Evolutionary conservation across 2,113 vertebrate species (phyloP), one percentile per base, ranked within the genome.

Genomic region (Synodontis membranacea): DNA sequence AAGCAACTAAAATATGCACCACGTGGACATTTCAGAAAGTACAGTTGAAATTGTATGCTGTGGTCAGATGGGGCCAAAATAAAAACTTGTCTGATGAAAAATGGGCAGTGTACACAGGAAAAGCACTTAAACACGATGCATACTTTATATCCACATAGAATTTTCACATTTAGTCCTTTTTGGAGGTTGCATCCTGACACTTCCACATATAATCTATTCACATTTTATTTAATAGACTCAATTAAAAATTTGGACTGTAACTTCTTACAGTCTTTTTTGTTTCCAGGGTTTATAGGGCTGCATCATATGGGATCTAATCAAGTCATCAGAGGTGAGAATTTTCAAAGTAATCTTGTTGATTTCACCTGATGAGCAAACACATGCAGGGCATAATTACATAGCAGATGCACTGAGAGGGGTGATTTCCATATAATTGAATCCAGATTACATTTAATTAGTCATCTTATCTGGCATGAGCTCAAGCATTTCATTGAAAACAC

Each of bases 391-490:
- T 82, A 92, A 91, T 75, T 89, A 88, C 91, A 86, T 39, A 31
- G 78, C 82, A 90, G 87, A 90, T 89, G 84, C 91, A 90, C 52
- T 76, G 86, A 90, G 88, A 92, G 88, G 83, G 52, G 86, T 91
- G 90, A 90, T 93, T 92, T 92, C 88, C 80, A 86, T 93, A 88
- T 92, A 93, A 94, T 92, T 92, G 88, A 89, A 90, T 92, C 87
- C 91, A 91, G 90, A 93, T 92, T 92, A 91, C 66, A 91, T 92
- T 92, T 91, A 93, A 93, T 93, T 91, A 91, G 88, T 87, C 91
- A 87, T 83, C 84, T 91, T 90, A 83, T 89, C 89, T 88, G 72
- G 83, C 78, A 79, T 75, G 81, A 89, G 89, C 82, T 76, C 87
- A 91, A 89, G 60, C 78, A 79, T 60, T 84, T 86, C 78, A 37